Conservation (phyloP, 2,888 invertebrate genomes). For the Drosophila formosana region DNA sequence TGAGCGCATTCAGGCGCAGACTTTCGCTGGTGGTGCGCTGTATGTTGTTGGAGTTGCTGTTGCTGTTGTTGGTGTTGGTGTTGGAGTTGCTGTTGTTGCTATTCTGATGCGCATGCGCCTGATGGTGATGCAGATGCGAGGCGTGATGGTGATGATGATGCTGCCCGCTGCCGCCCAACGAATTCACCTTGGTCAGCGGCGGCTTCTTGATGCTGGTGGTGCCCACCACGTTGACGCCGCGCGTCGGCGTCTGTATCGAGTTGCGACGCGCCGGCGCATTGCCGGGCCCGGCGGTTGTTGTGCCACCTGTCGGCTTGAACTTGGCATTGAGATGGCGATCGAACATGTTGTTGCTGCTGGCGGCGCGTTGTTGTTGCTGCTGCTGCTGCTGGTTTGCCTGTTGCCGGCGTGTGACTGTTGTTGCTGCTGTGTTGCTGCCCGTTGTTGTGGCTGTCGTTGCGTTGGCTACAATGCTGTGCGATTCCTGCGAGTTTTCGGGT, state of each 20-base stretch:
- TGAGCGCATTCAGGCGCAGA: slow-evolving; percentile 86
- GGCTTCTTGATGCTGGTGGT: slow-evolving; percentile 77
- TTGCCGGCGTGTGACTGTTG: slow-evolving; percentile 45
- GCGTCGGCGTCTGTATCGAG: slow-evolving; percentile 76
- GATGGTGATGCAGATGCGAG: slow-evolving; percentile 57
- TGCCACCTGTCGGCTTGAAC: slow-evolving; percentile 70
- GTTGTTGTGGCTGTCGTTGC: slow-evolving; percentile 31
- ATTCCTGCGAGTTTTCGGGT: slow-evolving; percentile 80
- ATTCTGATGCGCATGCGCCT: slow-evolving; percentile 48
- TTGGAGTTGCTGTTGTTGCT: slow-evolving; percentile 56
- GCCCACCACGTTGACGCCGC: slow-evolving; percentile 58
- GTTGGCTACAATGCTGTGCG: slow-evolving; percentile 59
- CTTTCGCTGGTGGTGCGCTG: slow-evolving; percentile 91
- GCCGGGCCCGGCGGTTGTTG: slow-evolving; percentile 42
- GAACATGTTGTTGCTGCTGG: slow-evolving; percentile 76
- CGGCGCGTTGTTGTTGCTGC: slow-evolving; percentile 38
- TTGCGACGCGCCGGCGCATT: slow-evolving; percentile 72
- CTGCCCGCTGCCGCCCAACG: slow-evolving; percentile 64
- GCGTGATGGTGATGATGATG: slow-evolving; percentile 69
- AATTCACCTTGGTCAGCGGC: slow-evolving; percentile 78
- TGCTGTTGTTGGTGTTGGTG: slow-evolving; percentile 46
- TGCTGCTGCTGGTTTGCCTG: slow-evolving; percentile 48
- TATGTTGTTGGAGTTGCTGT: slow-evolving; percentile 84
- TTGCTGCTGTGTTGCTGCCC: slow-evolving; percentile 28
- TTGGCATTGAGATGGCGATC: slow-evolving; percentile 80